Base-by-base conservation (phyloP, 1,140 invertebrate genomes). In the Campoletis sonorensis region DNA sequence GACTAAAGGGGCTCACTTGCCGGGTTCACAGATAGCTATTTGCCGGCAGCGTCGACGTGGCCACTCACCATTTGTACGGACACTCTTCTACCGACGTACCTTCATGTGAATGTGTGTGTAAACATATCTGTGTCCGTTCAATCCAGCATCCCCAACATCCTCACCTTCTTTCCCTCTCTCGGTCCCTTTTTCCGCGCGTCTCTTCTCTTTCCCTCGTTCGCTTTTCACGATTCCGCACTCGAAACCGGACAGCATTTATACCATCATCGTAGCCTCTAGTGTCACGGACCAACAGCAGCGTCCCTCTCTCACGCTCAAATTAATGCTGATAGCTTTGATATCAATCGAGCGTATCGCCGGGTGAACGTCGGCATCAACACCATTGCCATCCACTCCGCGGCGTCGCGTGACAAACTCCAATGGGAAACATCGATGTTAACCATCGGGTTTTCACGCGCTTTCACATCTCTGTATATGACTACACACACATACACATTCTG, bases 261-360 rank as follows among this genome's bases (percentile, higher is more conserved):
- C 2, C 21, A 13, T 23, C 67, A 30, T 73, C 79, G 21, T 23
- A 40, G 64, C 75, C 76, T 85, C 79, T 82, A 83, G 79, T 85
- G 10, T 79, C 40, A 79, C 37, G 54, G 40, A 37, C 18, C 78
- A 61, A 45, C 21, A 81, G 81, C 83, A 81, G 84, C 82, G 80
- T 70, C 13, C 67, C 61, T 64, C 51, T 45, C 64, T 79, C 67
- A 80, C 77, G 61, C 61, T 49, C 83, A 84, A 87, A 87, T 87
- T 84, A 86, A 87, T 87, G 86, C 82, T 82, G 82, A 86, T 84
- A 82, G 83, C 81, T 75, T 77, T 80, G 71, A 67, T 85, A 87
- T 86, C 85, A 87, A 87, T 86, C 79, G 79, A 67, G 30, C 61
- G 54, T 70, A 70, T 70, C 61, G 23, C 23, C 61, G 30, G 67